These are phyloP conservation scores for Myrmophylax atrothorax DNA, from an alignment of 2,113 vertebrate species.

Conservation along the genomic window DNA sequence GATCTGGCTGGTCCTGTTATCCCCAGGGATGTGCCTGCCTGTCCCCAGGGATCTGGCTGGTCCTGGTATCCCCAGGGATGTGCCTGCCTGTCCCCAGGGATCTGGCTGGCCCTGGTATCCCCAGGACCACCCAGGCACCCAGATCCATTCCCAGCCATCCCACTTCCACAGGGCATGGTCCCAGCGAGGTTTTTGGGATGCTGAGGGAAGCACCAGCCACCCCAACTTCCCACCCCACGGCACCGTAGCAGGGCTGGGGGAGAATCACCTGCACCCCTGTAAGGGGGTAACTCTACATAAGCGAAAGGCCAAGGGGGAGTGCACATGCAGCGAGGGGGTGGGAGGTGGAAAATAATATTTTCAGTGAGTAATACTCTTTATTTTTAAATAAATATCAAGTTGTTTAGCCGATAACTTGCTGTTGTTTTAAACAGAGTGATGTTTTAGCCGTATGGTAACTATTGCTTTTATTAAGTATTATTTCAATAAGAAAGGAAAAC, in stretches of 20 bases:
- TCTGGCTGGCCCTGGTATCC: not conserved
- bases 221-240: rapidly evolving
- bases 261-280: rapidly evolving
- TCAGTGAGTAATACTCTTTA: rapidly evolving
- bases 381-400: not conserved
- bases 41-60: not conserved
- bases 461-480: rapidly evolving
- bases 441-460: rapidly evolving
- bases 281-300: not conserved
- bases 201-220: not conserved
- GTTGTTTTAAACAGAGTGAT: rapidly evolving
- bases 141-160: rapidly evolving
- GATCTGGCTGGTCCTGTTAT: not conserved
- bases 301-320: not conserved
- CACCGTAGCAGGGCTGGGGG: rapidly evolving
- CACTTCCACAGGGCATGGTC: rapidly evolving
- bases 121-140: not conserved
- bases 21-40: too few relatives aligned
- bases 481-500: not conserved
- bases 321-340: rapidly evolving
- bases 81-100: not conserved
- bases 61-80: too few relatives aligned
- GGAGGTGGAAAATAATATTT: rapidly evolving
- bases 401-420: not conserved
- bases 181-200: not conserved